Conservation (phyloP, 2,888 invertebrate genomes). For the Brachypalpus laphriformis region DNA sequence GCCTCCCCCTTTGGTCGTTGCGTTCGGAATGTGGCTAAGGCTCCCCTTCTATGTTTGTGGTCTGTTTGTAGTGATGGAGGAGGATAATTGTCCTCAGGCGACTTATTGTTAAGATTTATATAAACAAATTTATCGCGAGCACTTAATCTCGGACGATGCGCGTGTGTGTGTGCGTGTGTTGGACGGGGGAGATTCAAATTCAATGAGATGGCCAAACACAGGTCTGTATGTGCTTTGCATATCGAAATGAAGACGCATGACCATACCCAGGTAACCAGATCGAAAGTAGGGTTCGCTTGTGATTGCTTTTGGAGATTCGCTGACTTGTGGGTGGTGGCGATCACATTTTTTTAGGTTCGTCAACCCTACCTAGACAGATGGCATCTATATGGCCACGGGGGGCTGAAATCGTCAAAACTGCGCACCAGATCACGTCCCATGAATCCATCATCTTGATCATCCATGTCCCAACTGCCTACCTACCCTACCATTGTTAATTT, state of each 20-base stretch:
- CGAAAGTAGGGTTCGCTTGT: conserved; percentile 13
- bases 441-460: conserved; percentile 30
- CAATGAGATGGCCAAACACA: neutral
- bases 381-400: neutral
- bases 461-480: neutral
- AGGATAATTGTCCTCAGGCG: conserved; percentile 78
- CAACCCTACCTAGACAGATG: conserved; percentile 19
- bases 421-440: neutral
- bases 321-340: conserved; percentile 21
- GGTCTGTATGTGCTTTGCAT: conserved; percentile 50
- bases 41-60: conserved; percentile 1
- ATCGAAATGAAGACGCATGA: conserved; percentile 49
- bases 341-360: conserved; percentile 12
- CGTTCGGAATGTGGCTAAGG: conserved; percentile 34
- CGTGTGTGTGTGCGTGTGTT: neutral
- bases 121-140: conserved; percentile 78
- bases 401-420: neutral
- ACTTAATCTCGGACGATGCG: conserved; percentile 77
- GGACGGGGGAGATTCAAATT: neutral
- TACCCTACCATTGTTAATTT: conserved; percentile 55
- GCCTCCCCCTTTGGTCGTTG: neutral
- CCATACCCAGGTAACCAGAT: conserved; percentile 28
- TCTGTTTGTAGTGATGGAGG: conserved; percentile 34
- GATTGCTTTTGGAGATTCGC: conserved; percentile 53
- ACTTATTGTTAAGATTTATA: conserved; percentile 80